Conservation (phyloP, 2,797 vertebrate species). For the Falco cherrug region DNA sequence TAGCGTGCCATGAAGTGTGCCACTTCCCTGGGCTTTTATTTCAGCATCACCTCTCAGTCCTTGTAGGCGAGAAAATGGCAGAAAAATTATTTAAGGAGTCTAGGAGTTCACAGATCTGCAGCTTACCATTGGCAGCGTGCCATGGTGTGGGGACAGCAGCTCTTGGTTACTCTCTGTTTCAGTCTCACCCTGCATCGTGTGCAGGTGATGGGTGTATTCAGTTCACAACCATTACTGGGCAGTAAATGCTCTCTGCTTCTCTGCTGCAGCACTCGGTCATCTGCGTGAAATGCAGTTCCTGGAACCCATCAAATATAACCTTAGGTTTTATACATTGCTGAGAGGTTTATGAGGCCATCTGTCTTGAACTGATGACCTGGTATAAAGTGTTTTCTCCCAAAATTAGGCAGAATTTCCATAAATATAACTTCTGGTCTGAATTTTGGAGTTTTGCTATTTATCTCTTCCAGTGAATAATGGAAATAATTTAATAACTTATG, state of each 20-base stretch:
- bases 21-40: neutral
- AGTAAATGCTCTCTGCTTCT: neutral
- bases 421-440: neutral
- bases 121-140: rapidly evolving
- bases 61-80: neutral
- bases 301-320: constrained; percentile 9
- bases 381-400: constrained; percentile 4
- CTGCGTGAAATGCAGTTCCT: neutral
- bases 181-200: neutral
- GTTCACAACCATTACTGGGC: neutral
- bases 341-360: constrained; percentile 46
- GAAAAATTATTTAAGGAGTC: neutral
- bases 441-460: constrained; percentile 18
- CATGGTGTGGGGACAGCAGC: neutral
- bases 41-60: neutral
- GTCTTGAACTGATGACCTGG: neutral
- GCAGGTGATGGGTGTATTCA: neutral
- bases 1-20: rapidly evolving
- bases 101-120: neutral
- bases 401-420: constrained; percentile 18
- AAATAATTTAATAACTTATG: neutral
- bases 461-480: neutral
- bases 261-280: neutral
- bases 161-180: rapidly evolving
- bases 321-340: constrained; percentile 25